Conservation (phyloP, 1,140 invertebrate genomes). For the Lamellibrachia luymesi region DNA sequence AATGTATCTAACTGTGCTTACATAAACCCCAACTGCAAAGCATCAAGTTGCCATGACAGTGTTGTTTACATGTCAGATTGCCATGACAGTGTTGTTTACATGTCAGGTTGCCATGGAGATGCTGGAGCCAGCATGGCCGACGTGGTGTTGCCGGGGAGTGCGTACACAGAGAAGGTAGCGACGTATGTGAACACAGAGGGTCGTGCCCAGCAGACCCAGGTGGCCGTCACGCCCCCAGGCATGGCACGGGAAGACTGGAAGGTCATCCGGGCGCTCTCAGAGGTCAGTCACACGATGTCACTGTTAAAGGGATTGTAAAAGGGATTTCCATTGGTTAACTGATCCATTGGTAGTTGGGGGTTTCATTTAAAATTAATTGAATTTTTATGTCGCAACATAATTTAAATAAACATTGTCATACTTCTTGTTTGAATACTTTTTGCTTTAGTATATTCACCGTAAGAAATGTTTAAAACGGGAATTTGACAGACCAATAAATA, state of each 20-base stretch:
- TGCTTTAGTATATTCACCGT: too few relatives aligned
- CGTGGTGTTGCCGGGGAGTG: conserved; percentile 88
- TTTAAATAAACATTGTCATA: too few relatives aligned
- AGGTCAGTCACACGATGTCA: conserved; percentile 59
- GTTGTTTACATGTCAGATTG: background rate
- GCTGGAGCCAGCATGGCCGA: conserved; percentile 89
- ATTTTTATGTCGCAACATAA: too few relatives aligned
- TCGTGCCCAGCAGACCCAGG: conserved; percentile 86
- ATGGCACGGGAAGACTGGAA: conserved; percentile 97
- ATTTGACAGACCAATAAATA: too few relatives aligned
- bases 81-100: background rate
- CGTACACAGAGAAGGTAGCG: conserved; percentile 96
- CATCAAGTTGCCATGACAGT: background rate
- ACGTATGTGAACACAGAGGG: conserved; percentile 98
- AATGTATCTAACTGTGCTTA: too few relatives aligned
- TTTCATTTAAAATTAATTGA: too few relatives aligned
- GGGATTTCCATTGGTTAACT: background rate
- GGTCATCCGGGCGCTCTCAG: conserved; percentile 85
- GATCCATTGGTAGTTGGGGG: background rate
- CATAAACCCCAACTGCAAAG: too few relatives aligned
- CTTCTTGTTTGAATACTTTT: too few relatives aligned
- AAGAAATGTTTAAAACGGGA: too few relatives aligned
- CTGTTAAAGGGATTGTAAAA: background rate
- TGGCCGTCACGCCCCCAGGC: conserved; percentile 90
- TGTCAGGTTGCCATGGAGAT: conserved; percentile 91